Conservation (phyloP, 1,140 invertebrate genomes). For the Caenorhabditis elegans region DNA sequence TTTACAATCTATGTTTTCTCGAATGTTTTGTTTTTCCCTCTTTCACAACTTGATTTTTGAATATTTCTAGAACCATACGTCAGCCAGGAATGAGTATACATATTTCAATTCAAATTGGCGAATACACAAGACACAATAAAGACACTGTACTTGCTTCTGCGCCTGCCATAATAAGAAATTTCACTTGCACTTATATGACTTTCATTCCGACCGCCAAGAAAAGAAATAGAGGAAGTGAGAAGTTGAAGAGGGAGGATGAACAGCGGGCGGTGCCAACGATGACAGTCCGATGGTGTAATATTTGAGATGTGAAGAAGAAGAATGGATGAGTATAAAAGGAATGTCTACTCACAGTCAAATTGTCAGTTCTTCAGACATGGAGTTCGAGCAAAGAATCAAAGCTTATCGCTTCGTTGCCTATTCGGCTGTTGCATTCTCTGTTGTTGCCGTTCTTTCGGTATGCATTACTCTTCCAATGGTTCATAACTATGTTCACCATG, state of each 20-base stretch:
- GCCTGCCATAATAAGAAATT: conserved; percentile 19
- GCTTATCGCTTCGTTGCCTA: conserved; percentile 45
- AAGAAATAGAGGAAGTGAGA: conserved; percentile 13
- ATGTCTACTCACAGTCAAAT: background rate
- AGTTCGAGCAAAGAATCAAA: conserved; percentile 8
- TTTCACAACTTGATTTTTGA: too few species aligned
- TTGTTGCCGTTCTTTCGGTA: conserved; percentile 44
- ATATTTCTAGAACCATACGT: background rate
- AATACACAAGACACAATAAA: conserved; percentile 1
- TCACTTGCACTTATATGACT: conserved; percentile 31
- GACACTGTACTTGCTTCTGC: background rate
- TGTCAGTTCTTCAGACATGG: background rate
- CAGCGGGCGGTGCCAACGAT: background rate
- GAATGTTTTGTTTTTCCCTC: too few species aligned
- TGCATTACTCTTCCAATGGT: conserved; percentile 46
- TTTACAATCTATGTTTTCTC: background rate
- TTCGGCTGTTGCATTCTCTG: conserved; percentile 45
- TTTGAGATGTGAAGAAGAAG: background rate
- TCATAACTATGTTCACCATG: conserved; percentile 42
- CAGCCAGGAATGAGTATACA: background rate
- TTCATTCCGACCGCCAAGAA: conserved; percentile 21
- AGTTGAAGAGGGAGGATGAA: background rate
- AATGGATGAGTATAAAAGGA: background rate
- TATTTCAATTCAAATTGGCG: background rate
- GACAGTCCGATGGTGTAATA: background rate